These are phyloP conservation scores for Papilio demoleus DNA, from an alignment of 2,888 invertebrate genomes.

Conservation along the genomic window DNA sequence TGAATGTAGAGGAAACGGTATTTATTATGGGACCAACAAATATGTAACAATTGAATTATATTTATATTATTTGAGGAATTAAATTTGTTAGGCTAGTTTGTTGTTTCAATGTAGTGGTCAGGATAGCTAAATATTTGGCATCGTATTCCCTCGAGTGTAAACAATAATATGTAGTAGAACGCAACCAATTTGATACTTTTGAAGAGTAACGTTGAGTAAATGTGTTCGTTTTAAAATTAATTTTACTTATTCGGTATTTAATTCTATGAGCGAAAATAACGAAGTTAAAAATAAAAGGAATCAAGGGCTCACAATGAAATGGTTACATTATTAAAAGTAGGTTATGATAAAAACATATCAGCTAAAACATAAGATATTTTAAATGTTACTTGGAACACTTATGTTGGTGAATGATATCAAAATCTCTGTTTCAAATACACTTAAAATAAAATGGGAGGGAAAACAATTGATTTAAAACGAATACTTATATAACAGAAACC, in stretches of 20 bases:
- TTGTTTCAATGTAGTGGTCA: constrained; percentile 37
- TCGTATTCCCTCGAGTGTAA: neutral
- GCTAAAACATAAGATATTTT: neutral
- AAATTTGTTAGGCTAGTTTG: constrained; percentile 37
- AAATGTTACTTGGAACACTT: neutral
- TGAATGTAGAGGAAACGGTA: constrained; percentile 58
- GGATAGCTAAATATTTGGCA: constrained; percentile 21
- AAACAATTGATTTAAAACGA: too few species aligned
- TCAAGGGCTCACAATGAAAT: neutral
- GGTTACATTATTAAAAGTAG: neutral
- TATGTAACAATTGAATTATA: constrained; percentile 52
- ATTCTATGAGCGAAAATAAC: neutral
- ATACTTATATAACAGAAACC: too few species aligned
- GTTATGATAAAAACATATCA: neutral
- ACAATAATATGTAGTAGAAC: neutral
- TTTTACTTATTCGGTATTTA: neutral
- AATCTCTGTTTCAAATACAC: too few species aligned
- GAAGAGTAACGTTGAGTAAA: neutral
- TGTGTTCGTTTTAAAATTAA: neutral
- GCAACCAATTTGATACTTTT: too few species aligned
- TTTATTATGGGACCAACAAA: constrained; percentile 75
- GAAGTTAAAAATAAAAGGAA: neutral
- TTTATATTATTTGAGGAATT: constrained; percentile 49
- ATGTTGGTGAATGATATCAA: too few species aligned
- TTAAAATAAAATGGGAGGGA: too few species aligned